Evolutionary conservation across 2,113 vertebrate species (phyloP), one percentile per base, ranked within the genome.

Genomic region (Balaeniceps rex): DNA sequence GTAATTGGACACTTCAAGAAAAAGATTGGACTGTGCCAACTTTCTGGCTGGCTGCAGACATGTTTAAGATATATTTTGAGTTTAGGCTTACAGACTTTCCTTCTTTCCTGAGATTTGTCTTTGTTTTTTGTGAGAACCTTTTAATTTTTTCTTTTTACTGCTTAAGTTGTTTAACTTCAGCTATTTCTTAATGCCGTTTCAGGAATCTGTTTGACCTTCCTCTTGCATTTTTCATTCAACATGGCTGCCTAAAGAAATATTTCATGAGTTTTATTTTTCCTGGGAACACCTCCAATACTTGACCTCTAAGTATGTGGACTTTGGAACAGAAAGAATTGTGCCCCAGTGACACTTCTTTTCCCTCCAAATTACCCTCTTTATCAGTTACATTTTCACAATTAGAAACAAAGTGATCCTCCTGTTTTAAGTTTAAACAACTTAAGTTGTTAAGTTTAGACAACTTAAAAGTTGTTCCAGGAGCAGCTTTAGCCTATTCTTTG

Each of bases 191-290:
- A 57, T 90, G 51, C 36, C 6, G 4, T 58, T 94, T 92, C 22
- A 69, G 46, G 34, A 93, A 36, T 51, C 66, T 82, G 10, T 77
- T 83, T 93, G 63, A 78, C 64, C 23, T 87, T 91, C 26, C 23
- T 83, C 29, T 81, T 81, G 21, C 19, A 47, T 83, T 94, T 93
- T 90, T 88, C 34, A 38, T 78, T 66, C 64, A 81, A 58, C 8
- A 10, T 58, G 10, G 36, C 44, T 70, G 55, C 69, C 46, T 90
- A 42, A 91, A 75, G 60, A 82, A 94, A 52, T 81, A 78, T 81
- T 92, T 75, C 44, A 78, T 19, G 21, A 66, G n/a, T 86, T 93
- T 81, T 92, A n/a, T 83, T 94, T 92, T 94, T 90, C 64, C 47
- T 71, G 29, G 60, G 51, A 95, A 44, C n/a, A 28, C 42, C 47